phyloP scores from a whole-genome alignment of 2,797 vertebrate genomes.

The Nyctalus aviator region DNA sequence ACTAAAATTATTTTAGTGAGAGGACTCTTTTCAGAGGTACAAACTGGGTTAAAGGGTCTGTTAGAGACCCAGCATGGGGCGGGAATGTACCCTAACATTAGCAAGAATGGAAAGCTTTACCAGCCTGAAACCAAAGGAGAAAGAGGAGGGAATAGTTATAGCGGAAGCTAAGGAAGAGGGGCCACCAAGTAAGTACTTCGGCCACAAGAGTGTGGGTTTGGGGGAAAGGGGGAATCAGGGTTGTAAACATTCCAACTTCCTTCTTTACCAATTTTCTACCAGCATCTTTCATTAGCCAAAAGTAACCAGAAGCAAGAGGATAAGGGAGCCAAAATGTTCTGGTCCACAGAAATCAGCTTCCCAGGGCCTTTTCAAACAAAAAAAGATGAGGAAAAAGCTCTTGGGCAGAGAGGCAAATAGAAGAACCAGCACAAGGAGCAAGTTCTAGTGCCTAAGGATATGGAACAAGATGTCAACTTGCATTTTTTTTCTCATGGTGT shows the following conservation, averaged over 20 bases:
- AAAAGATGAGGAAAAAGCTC: not conserved
- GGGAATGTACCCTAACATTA: not conserved
- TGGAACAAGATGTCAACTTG: not conserved
- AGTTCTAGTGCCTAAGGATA: not conserved
- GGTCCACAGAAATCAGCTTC: not conserved
- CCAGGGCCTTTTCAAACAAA: not conserved
- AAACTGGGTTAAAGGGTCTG: not conserved
- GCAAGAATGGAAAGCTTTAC: not conserved
- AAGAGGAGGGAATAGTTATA: too few species aligned
- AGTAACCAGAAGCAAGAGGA: not conserved
- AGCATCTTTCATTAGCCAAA: not conserved
- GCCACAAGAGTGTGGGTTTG: not conserved
- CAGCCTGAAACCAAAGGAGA: not conserved
- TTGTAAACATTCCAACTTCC: constrained; percentile 1
- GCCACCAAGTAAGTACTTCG: not conserved
- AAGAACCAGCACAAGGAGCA: not conserved
- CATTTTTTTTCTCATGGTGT: not conserved
- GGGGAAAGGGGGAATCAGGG: not conserved
- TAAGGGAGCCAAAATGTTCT: not conserved
- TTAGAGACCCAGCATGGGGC: not conserved
- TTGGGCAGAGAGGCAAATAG: not conserved
- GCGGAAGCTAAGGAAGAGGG: not conserved
- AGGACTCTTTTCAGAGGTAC: not conserved
- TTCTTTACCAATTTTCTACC: not conserved
- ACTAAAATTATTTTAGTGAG: constrained; percentile 36